Percentiles rank a stretch among this genome's conserved stretches.
Evolutionary conservation across 2,113 vertebrate species (phyloP).

Genomic region (Pseudonaja textilis): DNA sequence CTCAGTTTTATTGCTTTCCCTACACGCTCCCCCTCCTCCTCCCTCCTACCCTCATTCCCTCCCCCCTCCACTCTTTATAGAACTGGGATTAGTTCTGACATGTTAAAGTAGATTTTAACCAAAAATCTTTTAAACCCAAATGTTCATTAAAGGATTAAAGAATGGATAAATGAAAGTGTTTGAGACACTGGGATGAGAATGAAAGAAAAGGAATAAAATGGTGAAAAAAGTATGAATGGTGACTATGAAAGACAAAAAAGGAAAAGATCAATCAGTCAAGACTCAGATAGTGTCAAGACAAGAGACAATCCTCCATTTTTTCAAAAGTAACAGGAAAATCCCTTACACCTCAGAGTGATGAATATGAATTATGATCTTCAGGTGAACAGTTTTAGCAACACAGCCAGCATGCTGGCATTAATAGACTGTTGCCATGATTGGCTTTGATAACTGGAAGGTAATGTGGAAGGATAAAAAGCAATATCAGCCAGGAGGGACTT

Average conservation of each 20-base stretch:
- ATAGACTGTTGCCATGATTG: neutral
- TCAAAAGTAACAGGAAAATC: neutral
- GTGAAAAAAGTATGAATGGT: neutral
- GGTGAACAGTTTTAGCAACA: neutral
- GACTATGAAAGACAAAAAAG: neutral
- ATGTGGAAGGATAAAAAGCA: neutral
- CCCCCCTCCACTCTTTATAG: neutral
- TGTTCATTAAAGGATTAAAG: neutral
- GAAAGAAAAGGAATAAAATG: neutral
- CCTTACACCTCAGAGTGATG: neutral
- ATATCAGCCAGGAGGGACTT: neutral
- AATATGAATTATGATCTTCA: neutral
- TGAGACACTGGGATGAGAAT: neutral
- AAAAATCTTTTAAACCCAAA: neutral
- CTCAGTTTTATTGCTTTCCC: neutral
- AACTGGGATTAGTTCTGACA: neutral
- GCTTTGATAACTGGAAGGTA: neutral
- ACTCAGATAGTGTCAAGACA: neutral
- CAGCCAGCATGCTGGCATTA: neutral
- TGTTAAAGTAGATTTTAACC: neutral
- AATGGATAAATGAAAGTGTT: neutral
- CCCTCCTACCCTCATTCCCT: accelerated
- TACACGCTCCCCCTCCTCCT: accelerated
- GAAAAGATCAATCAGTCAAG: neutral
- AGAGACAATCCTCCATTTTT: neutral